These are phyloP conservation scores for Reticulitermes speratus DNA, from an alignment of 1,140 invertebrate genomes.

Conservation along the genomic window DNA sequence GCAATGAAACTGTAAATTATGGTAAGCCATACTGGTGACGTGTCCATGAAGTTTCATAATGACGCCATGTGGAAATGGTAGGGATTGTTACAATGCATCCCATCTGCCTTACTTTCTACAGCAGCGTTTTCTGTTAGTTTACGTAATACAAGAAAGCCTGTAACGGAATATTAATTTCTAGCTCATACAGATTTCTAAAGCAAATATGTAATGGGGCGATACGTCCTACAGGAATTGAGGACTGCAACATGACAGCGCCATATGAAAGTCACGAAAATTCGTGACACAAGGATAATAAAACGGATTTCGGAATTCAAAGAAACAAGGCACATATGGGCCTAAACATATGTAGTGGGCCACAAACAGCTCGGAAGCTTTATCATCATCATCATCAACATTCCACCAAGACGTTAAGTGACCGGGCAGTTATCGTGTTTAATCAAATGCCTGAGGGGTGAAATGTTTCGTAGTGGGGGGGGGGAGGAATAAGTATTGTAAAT, in stretches of 20 bases:
- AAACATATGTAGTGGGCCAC: background rate
- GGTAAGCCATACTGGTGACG: background rate
- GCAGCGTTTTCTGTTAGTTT: background rate
- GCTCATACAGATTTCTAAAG: background rate
- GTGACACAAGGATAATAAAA: background rate
- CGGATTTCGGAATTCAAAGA: background rate
- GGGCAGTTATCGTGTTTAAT: too few relatives aligned
- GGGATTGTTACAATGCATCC: background rate
- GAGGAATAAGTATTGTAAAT: too few relatives aligned
- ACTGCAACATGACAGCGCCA: background rate
- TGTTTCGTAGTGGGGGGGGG: too few relatives aligned
- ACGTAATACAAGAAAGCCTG: background rate
- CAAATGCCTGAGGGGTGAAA: too few relatives aligned
- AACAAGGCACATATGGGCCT: background rate
- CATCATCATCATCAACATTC: too few relatives aligned
- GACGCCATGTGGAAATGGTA: background rate
- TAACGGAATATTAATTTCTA: background rate
- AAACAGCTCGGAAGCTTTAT: background rate
- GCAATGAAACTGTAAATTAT: background rate
- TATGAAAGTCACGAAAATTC: background rate
- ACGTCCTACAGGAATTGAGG: background rate
- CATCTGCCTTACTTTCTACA: constrained; percentile 8
- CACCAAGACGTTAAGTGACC: too few relatives aligned
- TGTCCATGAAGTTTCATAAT: background rate
- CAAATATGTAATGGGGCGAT: background rate